phyloP scores from a whole-genome alignment of 1,140 invertebrate genomes.

The Drosophila yakuba region DNA sequence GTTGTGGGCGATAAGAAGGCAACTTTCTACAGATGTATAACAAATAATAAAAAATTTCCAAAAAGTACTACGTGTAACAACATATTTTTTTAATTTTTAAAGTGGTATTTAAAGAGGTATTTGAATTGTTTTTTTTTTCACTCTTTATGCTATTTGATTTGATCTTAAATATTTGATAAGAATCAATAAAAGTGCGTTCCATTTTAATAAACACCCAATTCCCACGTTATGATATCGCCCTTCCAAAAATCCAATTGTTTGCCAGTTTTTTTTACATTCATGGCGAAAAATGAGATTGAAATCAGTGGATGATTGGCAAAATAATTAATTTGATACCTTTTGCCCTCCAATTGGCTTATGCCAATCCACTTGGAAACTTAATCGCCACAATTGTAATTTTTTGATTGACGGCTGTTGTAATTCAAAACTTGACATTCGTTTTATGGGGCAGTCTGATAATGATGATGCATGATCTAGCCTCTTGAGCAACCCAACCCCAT shows the following conservation, averaged over 20 bases:
- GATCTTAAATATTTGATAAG: no score
- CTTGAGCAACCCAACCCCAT: slow-evolving; percentile 16
- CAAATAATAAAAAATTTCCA: not conserved
- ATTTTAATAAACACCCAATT: not conserved
- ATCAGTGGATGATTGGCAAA: slow-evolving; percentile 43
- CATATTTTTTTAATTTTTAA: no score
- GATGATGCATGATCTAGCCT: slow-evolving; percentile 39
- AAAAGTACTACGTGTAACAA: not conserved
- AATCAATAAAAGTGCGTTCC: not conserved
- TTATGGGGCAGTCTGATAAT: slow-evolving; percentile 70
- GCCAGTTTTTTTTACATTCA: slow-evolving; percentile 1
- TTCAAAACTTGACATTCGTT: slow-evolving; percentile 64
- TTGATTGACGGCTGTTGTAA: slow-evolving; percentile 75
- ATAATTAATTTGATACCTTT: slow-evolving; percentile 47
- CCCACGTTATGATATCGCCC: slow-evolving; percentile 16
- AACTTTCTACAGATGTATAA: slow-evolving; percentile 17
- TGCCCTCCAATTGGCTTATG: slow-evolving; percentile 35
- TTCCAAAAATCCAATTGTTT: slow-evolving; percentile 18
- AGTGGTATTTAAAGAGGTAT: no score
- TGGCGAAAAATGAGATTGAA: slow-evolving; percentile 20
- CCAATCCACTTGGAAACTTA: slow-evolving; percentile 34
- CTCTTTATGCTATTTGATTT: no score
- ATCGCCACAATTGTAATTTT: slow-evolving; percentile 46
- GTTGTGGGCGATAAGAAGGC: not conserved
- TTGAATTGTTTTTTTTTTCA: no score